These are phyloP conservation scores for Phataginus tetradactyla DNA, from an alignment of 2,797 vertebrate genomes.

Conservation along the genomic window DNA sequence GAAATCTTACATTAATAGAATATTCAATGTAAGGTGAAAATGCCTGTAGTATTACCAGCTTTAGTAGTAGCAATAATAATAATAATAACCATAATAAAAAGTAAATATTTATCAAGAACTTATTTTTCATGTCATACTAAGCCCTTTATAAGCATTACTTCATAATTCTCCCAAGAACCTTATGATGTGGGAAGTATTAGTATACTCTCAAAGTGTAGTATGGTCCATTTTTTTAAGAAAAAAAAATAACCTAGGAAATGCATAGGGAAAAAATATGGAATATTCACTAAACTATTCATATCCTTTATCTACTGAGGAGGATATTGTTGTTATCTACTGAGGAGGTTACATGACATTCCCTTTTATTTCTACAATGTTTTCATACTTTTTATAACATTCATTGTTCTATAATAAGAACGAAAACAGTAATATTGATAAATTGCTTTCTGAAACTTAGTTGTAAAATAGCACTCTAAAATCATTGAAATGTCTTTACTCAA, in stretches of 20 bases:
- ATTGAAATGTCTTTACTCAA: not conserved
- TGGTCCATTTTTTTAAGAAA: not conserved
- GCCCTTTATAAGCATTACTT: not conserved
- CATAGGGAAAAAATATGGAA: not conserved
- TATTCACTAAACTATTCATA: not conserved
- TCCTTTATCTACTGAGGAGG: not conserved
- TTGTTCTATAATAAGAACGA: not conserved
- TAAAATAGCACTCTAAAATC: constrained; percentile 7
- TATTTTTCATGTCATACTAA: not conserved
- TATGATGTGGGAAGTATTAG: not conserved
- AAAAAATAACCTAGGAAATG: constrained; percentile 25
- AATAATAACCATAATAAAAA: not conserved
- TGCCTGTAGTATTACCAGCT: not conserved
- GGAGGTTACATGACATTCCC: not conserved
- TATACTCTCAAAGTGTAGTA: not conserved
- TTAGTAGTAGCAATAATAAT: not conserved
- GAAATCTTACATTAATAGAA: not conserved
- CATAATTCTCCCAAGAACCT: not conserved
- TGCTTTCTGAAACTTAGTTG: not conserved
- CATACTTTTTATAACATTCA: not conserved
- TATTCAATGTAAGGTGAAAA: not conserved
- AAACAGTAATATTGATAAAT: not conserved
- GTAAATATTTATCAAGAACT: not conserved
- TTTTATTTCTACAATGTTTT: constrained; percentile 19
- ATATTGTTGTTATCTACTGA: not conserved